A percentile compares a stretch with the other conserved stretches of the same genome.
Conservation (phyloP, 2,888 invertebrate genomes). For the Drosophila limbata region DNA sequence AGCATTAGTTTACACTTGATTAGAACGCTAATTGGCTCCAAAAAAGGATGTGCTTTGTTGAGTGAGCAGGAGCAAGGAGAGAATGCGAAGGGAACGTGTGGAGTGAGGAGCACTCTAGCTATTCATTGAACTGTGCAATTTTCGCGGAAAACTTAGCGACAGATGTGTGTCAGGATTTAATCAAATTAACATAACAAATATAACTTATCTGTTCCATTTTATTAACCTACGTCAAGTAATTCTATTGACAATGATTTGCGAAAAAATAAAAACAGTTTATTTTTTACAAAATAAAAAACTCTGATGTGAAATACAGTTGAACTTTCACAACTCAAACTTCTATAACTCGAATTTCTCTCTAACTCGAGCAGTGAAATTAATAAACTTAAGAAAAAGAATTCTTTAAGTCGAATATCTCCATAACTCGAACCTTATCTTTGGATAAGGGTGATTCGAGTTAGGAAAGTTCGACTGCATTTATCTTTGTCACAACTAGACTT, state of each 20-base stretch:
- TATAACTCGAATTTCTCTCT: too few relatives aligned
- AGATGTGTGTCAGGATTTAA: slow-evolving; percentile 55
- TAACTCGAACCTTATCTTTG: too few relatives aligned
- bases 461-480: too few relatives aligned
- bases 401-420: too few relatives aligned
- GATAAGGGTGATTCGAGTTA: too few relatives aligned
- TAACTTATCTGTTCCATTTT: background rate
- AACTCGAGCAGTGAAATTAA: too few relatives aligned
- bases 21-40: slow-evolving; percentile 77
- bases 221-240: background rate
- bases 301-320: too few relatives aligned
- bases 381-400: too few relatives aligned
- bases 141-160: slow-evolving; percentile 56
- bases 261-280: too few relatives aligned
- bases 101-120: slow-evolving; percentile 5
- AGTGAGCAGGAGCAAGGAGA: background rate
- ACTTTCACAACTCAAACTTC: too few relatives aligned
- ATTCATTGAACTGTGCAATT: slow-evolving; percentile 70
- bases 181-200: slow-evolving; percentile 8
- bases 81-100: background rate
- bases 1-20: slow-evolving; percentile 81
- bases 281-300: too few relatives aligned
- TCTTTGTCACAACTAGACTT: background rate
- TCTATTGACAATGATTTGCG: background rate
- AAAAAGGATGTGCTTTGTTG: slow-evolving; percentile 26